Base-by-base conservation (phyloP, 2,888 invertebrate genomes). In the Coelinius sp. region DNA sequence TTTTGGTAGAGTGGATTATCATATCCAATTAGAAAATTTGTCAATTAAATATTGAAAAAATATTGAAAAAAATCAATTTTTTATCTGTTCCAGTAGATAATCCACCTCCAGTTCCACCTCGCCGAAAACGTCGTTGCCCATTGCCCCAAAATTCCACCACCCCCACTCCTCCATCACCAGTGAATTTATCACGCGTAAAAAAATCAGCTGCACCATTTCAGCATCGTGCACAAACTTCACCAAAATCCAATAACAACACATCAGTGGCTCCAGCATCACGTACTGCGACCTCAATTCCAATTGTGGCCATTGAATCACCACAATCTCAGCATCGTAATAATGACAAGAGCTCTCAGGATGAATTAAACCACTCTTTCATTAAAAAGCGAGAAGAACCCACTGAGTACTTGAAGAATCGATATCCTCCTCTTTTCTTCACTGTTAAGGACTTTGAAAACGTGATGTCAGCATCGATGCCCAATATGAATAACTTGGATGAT, bases 101-200 rank as follows among this genome's bases (percentile, higher is more conserved):
- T 68, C 72, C 82, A 46, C 87, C 87, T 69, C 86, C 87, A 25
- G 81, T 88, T 64, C 87, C 87, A 65, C 87, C 86, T 53, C 84
- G 86, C 68, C 83, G 86, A 68, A 83, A 79, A 69, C 86, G 81
- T 78, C 82, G 80, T 41, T 41, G 38, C 8, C 24, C 41, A 63
- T 53, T 68, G 25, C 63, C 77, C 25, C 68, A 73, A 68, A 78
- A 76, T 44, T 67, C 74, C 8, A 71, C 64, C 24, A 68, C 70
- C 14, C 65, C 74, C 8, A 74, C 73, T 46, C 70, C 70, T 14
- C 59, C 49, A 68, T 49, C 67, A 25, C 8, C 38, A 46, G 71
- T 44, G 69, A 70, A 38, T 20, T 41, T 52, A 52, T 67, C 68
- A 12, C 71, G 56, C 27, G 52, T 41, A 56, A 65, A 70, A 53